Base-by-base conservation (phyloP, 1,140 invertebrate genomes). In the Teleogryllus occipitalis region DNA sequence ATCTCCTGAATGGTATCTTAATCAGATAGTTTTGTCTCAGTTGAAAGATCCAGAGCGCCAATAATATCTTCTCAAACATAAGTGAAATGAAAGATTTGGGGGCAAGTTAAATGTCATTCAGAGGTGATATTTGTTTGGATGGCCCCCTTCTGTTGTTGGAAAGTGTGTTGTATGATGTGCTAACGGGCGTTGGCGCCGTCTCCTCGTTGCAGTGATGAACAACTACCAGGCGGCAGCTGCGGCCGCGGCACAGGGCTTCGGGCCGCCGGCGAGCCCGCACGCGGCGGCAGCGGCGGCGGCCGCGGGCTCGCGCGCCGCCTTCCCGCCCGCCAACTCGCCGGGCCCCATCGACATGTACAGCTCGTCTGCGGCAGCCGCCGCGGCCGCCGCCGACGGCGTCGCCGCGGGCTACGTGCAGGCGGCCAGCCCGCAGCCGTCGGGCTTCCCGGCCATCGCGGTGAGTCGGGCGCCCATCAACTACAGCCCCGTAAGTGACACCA, bases 261-360 rank as follows among this genome's bases (percentile, higher is more conserved):
- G 91, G 82, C 89, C 89, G 49, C 89, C 88, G 76, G 88, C 88
- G 83, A 87, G 90, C 84, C 87, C 90, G 86, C 87, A 90, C 87
- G 87, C 92, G 82, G 93, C 93, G 75, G 93, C 91, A 65, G 80
- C 80, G 82, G 92, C 91, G 76, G 88, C 89, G 78, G 87, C 89
- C 83, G 90, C 93, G 83, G 90, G 92, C 83, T 88, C 89, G 84
- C 87, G 94, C 85, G 90, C 90, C 80, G 91, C 90, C n/a, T 96
- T 96, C 88, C 94, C 95, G 39, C 91, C 95, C 22, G 93, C 95
- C 81, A 96, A 95, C 86, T 96, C 95, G 78, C 88, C 88, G 8
- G 87, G 87, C 80, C 95, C 95, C 72, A 94, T 97, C 83, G 96
- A 97, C 86, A 94, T 97, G 89, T 96, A 96, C 89, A 94, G 91